Percentiles rank a stretch among this genome's conserved stretches.
These are phyloP conservation scores for Eulemur rubriventer DNA, from an alignment of 2,797 vertebrate genomes.

Conservation along the genomic window DNA sequence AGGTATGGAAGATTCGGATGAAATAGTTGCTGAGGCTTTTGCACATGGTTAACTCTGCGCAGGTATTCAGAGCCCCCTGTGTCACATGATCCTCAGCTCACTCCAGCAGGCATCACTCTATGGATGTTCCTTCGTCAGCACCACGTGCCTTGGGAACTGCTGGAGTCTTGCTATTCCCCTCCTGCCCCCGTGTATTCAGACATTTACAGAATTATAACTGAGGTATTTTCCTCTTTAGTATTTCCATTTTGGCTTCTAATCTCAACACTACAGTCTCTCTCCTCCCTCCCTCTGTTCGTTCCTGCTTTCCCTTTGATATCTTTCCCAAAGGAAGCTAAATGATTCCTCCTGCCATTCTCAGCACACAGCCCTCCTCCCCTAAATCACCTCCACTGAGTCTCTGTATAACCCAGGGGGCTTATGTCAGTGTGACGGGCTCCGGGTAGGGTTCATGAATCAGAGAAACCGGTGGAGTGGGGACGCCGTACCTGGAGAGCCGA, in stretches of 20 bases:
- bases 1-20: neutral
- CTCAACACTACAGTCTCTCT: neutral
- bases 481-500: neutral
- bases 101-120: neutral
- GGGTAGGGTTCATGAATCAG: neutral
- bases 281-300: neutral
- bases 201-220: neutral
- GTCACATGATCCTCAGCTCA: neutral
- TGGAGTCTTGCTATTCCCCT: neutral
- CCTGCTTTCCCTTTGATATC: neutral
- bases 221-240: neutral
- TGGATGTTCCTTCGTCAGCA: neutral
- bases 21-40: neutral
- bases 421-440: neutral
- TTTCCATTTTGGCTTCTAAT: neutral
- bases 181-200: neutral
- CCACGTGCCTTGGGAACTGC: neutral
- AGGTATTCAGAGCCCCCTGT: neutral
- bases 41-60: neutral
- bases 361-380: neutral
- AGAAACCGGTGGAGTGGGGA: neutral
- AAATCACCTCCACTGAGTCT: neutral
- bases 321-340: slow-evolving; percentile 3
- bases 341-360: neutral
- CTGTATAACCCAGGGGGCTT: neutral